Percentiles rank a stretch among this genome's conserved stretches.
Conservation (phyloP, 2,113 vertebrate genomes). For the Gracilinanus agilis region DNA sequence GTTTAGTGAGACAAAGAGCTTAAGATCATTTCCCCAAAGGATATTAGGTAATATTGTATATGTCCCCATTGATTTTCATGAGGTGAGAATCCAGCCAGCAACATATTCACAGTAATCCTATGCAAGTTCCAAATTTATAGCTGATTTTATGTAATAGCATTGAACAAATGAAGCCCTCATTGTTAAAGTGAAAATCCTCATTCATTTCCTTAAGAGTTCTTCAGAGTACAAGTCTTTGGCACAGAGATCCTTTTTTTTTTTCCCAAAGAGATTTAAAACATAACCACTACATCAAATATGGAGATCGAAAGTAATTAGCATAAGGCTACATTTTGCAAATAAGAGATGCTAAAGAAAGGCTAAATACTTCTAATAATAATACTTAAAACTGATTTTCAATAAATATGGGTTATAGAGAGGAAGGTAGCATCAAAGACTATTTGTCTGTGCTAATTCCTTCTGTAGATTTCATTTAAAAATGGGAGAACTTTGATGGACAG, state of each 20-base stretch:
- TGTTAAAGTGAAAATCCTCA: slow-evolving; percentile 76
- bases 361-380: not conserved
- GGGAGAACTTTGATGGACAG: not conserved
- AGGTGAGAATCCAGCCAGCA: slow-evolving; percentile 69
- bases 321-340: not conserved
- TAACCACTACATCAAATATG: not conserved
- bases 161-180: slow-evolving; percentile 81
- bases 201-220: slow-evolving; percentile 71
- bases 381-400: not conserved
- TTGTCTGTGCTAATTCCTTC: not conserved
- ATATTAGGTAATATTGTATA: not conserved
- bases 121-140: slow-evolving; percentile 70
- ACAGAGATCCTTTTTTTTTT: slow-evolving; percentile 75
- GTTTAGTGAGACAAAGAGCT: not conserved
- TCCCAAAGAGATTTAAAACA: slow-evolving; percentile 49
- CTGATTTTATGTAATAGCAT: slow-evolving; percentile 77
- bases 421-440: not conserved
- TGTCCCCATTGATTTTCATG: slow-evolving; percentile 5
- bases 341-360: not conserved
- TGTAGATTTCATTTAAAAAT: not conserved
- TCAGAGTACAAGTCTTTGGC: slow-evolving; percentile 68
- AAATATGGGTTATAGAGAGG: not conserved
- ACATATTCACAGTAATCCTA: slow-evolving; percentile 84
- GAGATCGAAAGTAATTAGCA: not conserved
- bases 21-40: not conserved